These are phyloP conservation scores for Sarcophaga caerulescens DNA, from an alignment of 2,888 invertebrate genomes.

Conservation along the genomic window DNA sequence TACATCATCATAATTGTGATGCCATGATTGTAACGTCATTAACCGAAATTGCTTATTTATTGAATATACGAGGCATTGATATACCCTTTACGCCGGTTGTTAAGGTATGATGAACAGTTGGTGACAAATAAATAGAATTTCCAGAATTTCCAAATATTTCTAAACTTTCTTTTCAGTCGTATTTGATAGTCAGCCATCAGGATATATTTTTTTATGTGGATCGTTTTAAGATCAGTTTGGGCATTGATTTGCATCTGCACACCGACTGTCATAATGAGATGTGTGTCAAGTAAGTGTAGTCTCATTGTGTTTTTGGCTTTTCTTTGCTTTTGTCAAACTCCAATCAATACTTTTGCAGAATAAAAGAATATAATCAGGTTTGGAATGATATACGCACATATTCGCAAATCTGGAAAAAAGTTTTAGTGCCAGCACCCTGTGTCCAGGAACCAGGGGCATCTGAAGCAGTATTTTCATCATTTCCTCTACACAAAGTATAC, in stretches of 20 bases:
- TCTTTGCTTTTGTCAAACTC: too few relatives aligned
- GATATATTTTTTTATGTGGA: slow-evolving; percentile 88
- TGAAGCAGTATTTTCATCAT: slow-evolving; percentile 85
- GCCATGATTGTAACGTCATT: slow-evolving; percentile 92
- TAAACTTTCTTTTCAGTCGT: slow-evolving; percentile 83
- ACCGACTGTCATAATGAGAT: slow-evolving; percentile 84
- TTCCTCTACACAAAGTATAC: slow-evolving; percentile 84
- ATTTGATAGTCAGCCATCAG: slow-evolving; percentile 86
- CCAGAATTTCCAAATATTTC: not conserved
- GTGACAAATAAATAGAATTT: not conserved
- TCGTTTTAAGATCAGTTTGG: slow-evolving; percentile 84
- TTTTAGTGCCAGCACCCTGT: slow-evolving; percentile 87
- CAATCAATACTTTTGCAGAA: slow-evolving; percentile 80
- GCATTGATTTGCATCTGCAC: slow-evolving; percentile 82
- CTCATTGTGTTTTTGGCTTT: not conserved
- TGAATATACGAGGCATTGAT: slow-evolving; percentile 94
- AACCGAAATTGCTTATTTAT: slow-evolving; percentile 93
- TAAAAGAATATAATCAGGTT: slow-evolving; percentile 86
- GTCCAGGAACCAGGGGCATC: slow-evolving; percentile 87
- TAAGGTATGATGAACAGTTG: slow-evolving; percentile 81
- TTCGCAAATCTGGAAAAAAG: slow-evolving; percentile 84
- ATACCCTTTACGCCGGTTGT: slow-evolving; percentile 90
- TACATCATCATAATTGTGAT: slow-evolving; percentile 85
- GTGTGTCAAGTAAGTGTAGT: slow-evolving; percentile 85
- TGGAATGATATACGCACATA: slow-evolving; percentile 87